A percentile compares a stretch with the other conserved stretches of the same genome.
phyloP scores from a whole-genome alignment of 1,140 invertebrate species.

The Gonatopus flavifemur region DNA sequence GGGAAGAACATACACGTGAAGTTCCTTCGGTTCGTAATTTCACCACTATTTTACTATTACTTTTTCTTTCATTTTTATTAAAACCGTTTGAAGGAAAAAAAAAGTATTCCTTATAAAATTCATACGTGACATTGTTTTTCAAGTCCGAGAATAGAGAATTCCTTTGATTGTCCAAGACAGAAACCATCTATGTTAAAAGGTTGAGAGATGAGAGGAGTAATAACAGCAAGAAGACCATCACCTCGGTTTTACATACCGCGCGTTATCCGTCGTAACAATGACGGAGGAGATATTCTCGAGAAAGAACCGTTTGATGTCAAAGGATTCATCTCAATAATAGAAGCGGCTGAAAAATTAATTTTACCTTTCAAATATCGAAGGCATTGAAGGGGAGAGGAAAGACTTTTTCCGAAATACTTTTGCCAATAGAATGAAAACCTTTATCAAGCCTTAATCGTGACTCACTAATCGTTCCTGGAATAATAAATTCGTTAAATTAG shows the following conservation, averaged over 20 bases:
- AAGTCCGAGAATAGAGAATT: slow-evolving; percentile 44
- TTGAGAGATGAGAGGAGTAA: slow-evolving; percentile 15
- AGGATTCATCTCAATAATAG: slow-evolving; percentile 27
- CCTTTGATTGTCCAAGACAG: slow-evolving; percentile 34
- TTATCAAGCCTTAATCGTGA: too few relatives aligned
- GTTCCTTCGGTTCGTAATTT: too few relatives aligned
- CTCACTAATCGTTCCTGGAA: too few relatives aligned
- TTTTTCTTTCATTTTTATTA: too few relatives aligned
- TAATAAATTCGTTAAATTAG: too few relatives aligned
- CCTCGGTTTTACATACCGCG: slow-evolving; percentile 41
- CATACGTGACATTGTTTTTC: too few relatives aligned
- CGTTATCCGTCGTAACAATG: slow-evolving; percentile 34
- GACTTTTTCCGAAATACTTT: too few relatives aligned
- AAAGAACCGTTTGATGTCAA: slow-evolving; percentile 41
- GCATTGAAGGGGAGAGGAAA: slow-evolving; percentile 1
- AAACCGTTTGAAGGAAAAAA: too few relatives aligned
- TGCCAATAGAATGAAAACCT: too few relatives aligned
- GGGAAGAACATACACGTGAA: too few relatives aligned
- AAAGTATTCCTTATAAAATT: too few relatives aligned
- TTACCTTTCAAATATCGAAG: slow-evolving; percentile 17
- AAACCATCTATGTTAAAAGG: slow-evolving; percentile 22
- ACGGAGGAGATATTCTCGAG: slow-evolving; percentile 26
- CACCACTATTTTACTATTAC: too few relatives aligned
- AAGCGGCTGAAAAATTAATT: slow-evolving; percentile 28
- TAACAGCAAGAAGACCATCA: slow-evolving; percentile 11